Evolutionary conservation across 2,113 vertebrate species (phyloP), one percentile per base, ranked within the genome.

Genomic region (cat (Felis catus)): DNA sequence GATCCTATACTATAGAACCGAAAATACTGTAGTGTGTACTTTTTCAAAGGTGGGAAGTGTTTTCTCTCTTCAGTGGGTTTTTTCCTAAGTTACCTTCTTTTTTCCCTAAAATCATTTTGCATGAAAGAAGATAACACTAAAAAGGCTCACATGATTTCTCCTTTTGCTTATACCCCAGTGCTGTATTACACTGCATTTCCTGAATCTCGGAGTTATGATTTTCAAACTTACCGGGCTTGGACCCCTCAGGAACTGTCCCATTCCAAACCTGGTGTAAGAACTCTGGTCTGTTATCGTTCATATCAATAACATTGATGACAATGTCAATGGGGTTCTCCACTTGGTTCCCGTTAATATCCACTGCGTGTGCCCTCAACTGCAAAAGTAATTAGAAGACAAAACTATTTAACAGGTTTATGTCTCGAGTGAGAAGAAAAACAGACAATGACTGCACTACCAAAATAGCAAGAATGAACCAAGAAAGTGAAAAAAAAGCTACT

Each of bases 271-370:
- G 99, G 98, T 99, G 99, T 92, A 99, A 98, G 98, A 99, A 99
- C 97, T 99, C 99, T 0, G 99, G 99, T 79, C 99, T 99, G 97
- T 99, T 99, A 98, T 99, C 99, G 95, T 99, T 99, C 99, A 99
- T 99, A 98, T 99, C 99, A 97, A 99, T 99, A 45, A 99, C 99
- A 96, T 99, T 99, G 99, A 99, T 99, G 98, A 99, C 99, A 73
- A 99, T 99, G 97, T 99, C 99, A 97, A 99, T 99, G 39, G 99
- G 99, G 98, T 99, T 99, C 98, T 99, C 99, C 98, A 99, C 99
- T 97, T 99, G 99, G 98, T 99, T 99, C 97, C 99, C 99, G 80
- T 99, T 99, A 98, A 99, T 99, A 98, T 99, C 99, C 97, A 99
- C 99, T 6, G 99, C 99, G 0, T 99, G 99, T 1, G 99, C 99